Percentiles rank a stretch among this genome's conserved stretches.
Evolutionary conservation across 2,113 vertebrate genomes (phyloP).

Genomic region (Speoplatyrhinus poulsoni): DNA sequence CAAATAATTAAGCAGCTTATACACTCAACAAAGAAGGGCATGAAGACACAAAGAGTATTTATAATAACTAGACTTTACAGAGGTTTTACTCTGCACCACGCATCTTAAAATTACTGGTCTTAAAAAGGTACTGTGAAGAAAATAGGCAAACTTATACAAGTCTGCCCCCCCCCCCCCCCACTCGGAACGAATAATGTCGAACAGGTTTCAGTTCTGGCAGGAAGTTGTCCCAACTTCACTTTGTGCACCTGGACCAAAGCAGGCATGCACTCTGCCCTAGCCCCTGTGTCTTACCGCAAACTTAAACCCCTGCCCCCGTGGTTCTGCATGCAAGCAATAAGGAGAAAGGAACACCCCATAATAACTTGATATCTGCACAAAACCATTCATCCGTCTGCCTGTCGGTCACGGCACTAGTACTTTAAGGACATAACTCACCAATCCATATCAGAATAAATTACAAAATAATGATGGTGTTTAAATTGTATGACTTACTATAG

Average conservation of each 20-base stretch:
- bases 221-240: constrained; percentile 33
- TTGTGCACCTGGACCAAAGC: constrained; percentile 59
- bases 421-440: constrained; percentile 28
- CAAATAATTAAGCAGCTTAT: constrained; percentile 76
- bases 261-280: constrained; percentile 45
- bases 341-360: constrained; percentile 57
- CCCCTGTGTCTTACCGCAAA: constrained; percentile 47
- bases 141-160: constrained; percentile 5
- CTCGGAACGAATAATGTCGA: constrained; percentile 21
- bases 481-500: neutral
- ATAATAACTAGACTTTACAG: constrained; percentile 35
- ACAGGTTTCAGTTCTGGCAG: constrained; percentile 18
- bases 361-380: constrained; percentile 52
- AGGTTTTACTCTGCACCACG: constrained; percentile 44
- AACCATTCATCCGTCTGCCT: constrained; percentile 22
- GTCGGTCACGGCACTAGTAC: constrained; percentile 7
- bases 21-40: constrained; percentile 63
- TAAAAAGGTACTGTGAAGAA: constrained; percentile 3
- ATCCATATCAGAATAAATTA: constrained; percentile 41
- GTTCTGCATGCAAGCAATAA: constrained; percentile 50
- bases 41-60: constrained; percentile 60
- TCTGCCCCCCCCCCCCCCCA: neutral
- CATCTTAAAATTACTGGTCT: constrained; percentile 27
- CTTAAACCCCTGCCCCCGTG: constrained; percentile 64
- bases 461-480: constrained; percentile 38